A percentile compares a stretch with the other conserved stretches of the same genome.
Evolutionary conservation across 1,140 invertebrate genomes (phyloP).

Genomic region (Pseudachorutes palmiensis): DNA sequence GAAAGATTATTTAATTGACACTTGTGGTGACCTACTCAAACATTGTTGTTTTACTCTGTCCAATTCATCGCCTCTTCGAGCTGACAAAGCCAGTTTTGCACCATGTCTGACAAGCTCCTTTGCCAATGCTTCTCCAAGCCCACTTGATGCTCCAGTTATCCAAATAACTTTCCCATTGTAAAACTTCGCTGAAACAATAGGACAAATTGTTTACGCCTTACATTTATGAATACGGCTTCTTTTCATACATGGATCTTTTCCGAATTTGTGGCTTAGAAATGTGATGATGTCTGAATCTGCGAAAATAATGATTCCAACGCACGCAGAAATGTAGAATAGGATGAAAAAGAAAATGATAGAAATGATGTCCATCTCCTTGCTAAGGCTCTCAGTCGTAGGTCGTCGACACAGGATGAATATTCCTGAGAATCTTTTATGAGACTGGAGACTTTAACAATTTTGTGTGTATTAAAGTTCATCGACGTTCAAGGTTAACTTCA

Average conservation of each 20-base stretch:
- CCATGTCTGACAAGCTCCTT: constrained; percentile 55
- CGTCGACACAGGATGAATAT: too few relatives aligned
- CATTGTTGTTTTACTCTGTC: constrained; percentile 63
- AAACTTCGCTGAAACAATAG: constrained; percentile 16
- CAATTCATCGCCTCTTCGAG: constrained; percentile 61
- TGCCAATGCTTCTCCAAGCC: constrained; percentile 73
- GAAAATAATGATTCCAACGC: background rate
- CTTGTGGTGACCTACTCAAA: constrained; percentile 40
- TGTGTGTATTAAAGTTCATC: too few relatives aligned
- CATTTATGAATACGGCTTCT: too few relatives aligned
- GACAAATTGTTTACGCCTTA: too few relatives aligned
- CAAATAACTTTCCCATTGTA: constrained; percentile 69
- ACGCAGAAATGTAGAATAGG: background rate
- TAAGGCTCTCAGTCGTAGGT: background rate
- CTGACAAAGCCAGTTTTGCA: constrained; percentile 66
- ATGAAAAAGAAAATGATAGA: background rate
- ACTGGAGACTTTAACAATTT: too few relatives aligned
- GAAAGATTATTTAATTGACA: background rate
- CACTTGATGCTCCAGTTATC: constrained; percentile 82
- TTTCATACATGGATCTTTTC: background rate
- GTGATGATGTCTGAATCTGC: background rate
- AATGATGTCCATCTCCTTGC: background rate
- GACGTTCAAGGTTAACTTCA: too few relatives aligned
- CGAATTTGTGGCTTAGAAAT: background rate
- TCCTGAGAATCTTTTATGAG: too few relatives aligned